Evolutionary conservation across 2,888 invertebrate genomes (phyloP), one percentile per base, ranked within the genome.

Genomic region (Drosophila barbarae): DNA sequence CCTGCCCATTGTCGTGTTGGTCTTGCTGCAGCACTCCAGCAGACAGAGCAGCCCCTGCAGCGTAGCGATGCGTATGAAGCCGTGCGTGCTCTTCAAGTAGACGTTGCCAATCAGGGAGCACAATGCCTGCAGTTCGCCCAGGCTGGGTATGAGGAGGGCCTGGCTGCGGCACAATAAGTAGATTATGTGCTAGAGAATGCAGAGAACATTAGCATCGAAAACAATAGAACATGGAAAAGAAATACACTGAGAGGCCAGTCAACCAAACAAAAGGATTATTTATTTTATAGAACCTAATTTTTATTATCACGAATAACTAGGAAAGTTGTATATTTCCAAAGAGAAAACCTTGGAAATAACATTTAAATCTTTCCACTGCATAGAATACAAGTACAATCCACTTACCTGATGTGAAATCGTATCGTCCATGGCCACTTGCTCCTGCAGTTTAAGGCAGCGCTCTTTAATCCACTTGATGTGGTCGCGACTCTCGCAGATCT

Each of bases 381-480:
- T 41, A n/a, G n/a, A 23, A n/a, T 42, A 2, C 5, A 8, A 42
- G 41, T 5, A 28, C 3, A 26, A 3, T 9, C 5, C 2, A 10
- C 63, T 42, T 12, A 89, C 89, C 83, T 94, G 94, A 89, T 93
- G 92, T 28, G 95, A 89, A 60, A 95, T 91, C 84, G 95, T 95
- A 89, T 96, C 95, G 87, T 96, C 95, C 57, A 91, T 89, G 15
- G 93, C 92, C 85, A 95, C 94, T 61, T 90, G 89, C 79, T 92
- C 93, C 28, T 93, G 91, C 46, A 93, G 86, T 72, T 93, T 93
- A 73, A 94, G 88, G 79, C 93, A 92, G 10, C 92, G 92, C 71
- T 94, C 93, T 77, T 95, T 90, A 92, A 96, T 94, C 94, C 95
- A 95, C 76, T 92, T 92, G 89, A 93, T 95, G 88, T 96, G 96